A percentile compares a stretch with the other conserved stretches of the same genome.
Conservation (phyloP, 2,888 invertebrate species). For the Orthonevra nobilis region DNA sequence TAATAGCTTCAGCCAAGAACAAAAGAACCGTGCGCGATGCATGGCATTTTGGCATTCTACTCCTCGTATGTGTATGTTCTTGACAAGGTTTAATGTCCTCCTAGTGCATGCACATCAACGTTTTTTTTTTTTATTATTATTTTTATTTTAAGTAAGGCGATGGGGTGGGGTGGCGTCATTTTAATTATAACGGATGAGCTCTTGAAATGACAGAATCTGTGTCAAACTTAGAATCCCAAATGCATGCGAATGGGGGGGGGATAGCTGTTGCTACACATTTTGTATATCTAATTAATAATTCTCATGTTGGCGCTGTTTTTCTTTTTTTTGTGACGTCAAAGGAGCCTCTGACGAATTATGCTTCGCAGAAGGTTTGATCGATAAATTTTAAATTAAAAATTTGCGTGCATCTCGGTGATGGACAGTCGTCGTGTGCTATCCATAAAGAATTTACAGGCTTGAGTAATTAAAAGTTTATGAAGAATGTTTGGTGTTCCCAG, state of each 20-base stretch:
- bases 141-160: too few species aligned
- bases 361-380: conserved; percentile 55
- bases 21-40: conserved; percentile 23
- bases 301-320: too few species aligned
- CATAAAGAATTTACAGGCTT: conserved; percentile 24
- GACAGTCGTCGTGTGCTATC: conserved; percentile 31
- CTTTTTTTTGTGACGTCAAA: too few species aligned
- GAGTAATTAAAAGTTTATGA: conserved; percentile 55
- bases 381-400: conserved; percentile 66
- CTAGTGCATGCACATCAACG: conserved; percentile 45
- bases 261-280: background rate
- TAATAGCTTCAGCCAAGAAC: conserved; percentile 21
- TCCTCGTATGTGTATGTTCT: too few species aligned
- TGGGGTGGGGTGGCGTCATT: too few species aligned
- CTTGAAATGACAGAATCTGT: conserved; percentile 18
- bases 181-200: conserved; percentile 2
- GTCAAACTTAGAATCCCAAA: background rate
- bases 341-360: conserved; percentile 1
- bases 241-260: too few species aligned
- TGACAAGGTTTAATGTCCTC: conserved; percentile 58
- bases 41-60: conserved; percentile 2
- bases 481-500: conserved; percentile 2
- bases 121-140: too few species aligned
- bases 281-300: background rate
- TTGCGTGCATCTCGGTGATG: conserved; percentile 65